Percentiles rank a stretch among this genome's conserved stretches.
Conservation (phyloP, 2,113 vertebrate genomes). For the Quiscalus mexicanus region DNA sequence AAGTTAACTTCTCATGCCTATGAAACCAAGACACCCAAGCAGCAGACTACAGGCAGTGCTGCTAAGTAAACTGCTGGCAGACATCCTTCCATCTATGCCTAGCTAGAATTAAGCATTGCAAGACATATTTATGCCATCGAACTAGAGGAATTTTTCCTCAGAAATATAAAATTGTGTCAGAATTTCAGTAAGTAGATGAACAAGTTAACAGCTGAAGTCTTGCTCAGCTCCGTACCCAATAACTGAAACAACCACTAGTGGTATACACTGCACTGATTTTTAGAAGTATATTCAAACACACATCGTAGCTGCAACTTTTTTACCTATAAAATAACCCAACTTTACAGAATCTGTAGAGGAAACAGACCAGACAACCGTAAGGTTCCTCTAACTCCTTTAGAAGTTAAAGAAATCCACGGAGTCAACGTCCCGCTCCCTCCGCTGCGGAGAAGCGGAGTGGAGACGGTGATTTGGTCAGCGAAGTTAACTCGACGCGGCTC, state of each 20-base stretch:
- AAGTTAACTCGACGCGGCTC: background rate
- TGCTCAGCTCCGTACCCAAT: background rate
- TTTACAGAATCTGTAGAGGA: background rate
- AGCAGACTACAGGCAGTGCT: background rate
- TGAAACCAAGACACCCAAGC: background rate
- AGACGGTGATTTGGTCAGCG: background rate
- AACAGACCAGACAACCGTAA: rapidly evolving
- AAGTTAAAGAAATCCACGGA: background rate
- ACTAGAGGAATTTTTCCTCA: background rate
- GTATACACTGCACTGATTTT: background rate
- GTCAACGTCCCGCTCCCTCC: no score
- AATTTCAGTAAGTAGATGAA: background rate
- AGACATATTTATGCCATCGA: background rate
- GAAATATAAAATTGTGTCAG: background rate
- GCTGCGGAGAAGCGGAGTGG: background rate
- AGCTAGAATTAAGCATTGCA: background rate
- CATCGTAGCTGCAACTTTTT: background rate
- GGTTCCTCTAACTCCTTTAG: background rate
- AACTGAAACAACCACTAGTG: background rate
- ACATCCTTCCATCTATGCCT: background rate
- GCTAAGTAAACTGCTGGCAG: background rate
- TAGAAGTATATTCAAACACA: background rate
- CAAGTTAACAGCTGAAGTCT: background rate
- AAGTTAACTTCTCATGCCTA: background rate
- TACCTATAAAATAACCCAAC: background rate